Evolutionary conservation across 2,888 invertebrate species (phyloP), one percentile per base, ranked within the genome.

Genomic region (Amphipoea oculea): DNA sequence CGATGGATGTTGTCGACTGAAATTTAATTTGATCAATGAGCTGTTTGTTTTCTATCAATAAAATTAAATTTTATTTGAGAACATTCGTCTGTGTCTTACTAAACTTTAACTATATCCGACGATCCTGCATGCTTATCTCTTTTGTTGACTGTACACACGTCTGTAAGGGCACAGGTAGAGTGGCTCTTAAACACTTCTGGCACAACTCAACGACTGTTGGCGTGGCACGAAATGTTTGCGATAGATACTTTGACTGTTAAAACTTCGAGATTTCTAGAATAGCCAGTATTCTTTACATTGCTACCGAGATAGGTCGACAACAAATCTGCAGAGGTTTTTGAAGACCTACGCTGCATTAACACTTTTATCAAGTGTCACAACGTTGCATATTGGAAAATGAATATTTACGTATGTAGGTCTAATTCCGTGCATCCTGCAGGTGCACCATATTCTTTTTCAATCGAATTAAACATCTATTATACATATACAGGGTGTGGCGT

Each of bases 161-260:
- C 1, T 42, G 67, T 40, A n/a, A 71, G 57, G 14, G 73, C 74
- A 40, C 62, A 29, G 36, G 78, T 86, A 65, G 62, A 75, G 78
- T 23, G 42, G 67, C 83, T 86, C 72, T 84, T 57, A 69, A 69
- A 69, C 78, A 78, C 84, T 84, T 86, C 78, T 54, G 54, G 7
- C 45, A 66, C 76, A 57, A 42, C 67, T 63, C 63, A 85, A 69
- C 20, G 51, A 51, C 67, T 75, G n/a, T 9, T n/a, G 40, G 62
- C 23, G 51, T 75, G 29, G 68, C 63, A 14, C 60, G 23, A 3
- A 66, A 60, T 68, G 36, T 20, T 82, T 78, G 20, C 48, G 42
- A 42, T 36, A 66, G 36, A 83, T 23, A 76, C n/a, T 62, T 62
- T 12, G 9, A 29, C 14, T 29, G 6, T 29, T 6, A 29, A 29